These are phyloP conservation scores for Sander vitreus DNA, from an alignment of 2,113 vertebrate species.

Conservation along the genomic window DNA sequence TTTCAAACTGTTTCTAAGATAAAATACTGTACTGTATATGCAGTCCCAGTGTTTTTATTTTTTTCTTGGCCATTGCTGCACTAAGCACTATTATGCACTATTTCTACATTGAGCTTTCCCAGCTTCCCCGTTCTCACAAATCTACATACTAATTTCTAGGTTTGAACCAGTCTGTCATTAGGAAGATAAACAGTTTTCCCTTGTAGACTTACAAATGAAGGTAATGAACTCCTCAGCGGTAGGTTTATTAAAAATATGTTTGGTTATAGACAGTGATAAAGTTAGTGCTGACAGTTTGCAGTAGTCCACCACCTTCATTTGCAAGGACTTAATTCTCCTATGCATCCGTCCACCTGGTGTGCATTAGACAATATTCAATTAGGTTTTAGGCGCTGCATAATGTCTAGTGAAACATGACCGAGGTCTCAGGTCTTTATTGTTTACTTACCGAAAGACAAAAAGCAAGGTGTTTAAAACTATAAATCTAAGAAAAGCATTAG, in stretches of 20 bases:
- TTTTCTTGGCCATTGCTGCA: not conserved
- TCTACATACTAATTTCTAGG: not conserved
- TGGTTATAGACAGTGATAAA: slow-evolving; percentile 1
- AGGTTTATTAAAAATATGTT: slow-evolving; percentile 4
- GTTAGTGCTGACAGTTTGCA: not conserved
- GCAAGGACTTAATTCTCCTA: not conserved
- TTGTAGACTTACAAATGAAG: not conserved
- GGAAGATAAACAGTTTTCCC: not conserved
- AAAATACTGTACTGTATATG: not conserved
- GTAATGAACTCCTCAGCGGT: not conserved
- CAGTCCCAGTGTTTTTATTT: not conserved
- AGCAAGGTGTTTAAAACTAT: not conserved
- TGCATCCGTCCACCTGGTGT: not conserved
- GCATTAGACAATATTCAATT: slow-evolving; percentile 4
- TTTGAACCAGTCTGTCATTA: not conserved
- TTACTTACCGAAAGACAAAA: slow-evolving; percentile 8
- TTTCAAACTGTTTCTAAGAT: not conserved
- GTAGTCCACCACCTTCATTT: not conserved
- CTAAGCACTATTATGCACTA: no score
- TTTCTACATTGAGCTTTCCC: not conserved
- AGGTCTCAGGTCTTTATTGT: slow-evolving; percentile 1
- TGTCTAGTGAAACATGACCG: slow-evolving; percentile 1
- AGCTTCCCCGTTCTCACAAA: not conserved
- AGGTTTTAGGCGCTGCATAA: not conserved
- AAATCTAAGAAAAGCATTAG: slow-evolving; percentile 23